Percentiles rank a stretch among this genome's conserved stretches.
Conservation (phyloP, 2,797 vertebrate species). For the Gymnothorax reevesii region DNA sequence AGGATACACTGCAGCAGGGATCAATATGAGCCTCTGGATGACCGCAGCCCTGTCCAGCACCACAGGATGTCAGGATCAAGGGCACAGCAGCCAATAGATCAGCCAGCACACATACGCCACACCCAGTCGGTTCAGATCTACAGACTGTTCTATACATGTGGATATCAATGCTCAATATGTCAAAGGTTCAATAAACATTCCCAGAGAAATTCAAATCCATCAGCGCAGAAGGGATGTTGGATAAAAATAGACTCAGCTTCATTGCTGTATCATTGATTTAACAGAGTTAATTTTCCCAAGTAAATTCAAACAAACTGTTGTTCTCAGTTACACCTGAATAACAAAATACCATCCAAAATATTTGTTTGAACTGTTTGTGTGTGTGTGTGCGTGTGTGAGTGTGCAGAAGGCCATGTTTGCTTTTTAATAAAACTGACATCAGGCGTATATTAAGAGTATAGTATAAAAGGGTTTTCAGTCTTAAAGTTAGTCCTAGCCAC, state of each 20-base stretch:
- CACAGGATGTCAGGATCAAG: background rate
- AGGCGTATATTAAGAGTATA: background rate
- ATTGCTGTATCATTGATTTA: background rate
- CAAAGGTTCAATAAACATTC: background rate
- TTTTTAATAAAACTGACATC: background rate
- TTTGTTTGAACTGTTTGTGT: background rate
- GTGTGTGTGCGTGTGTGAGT: background rate
- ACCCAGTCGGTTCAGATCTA: background rate
- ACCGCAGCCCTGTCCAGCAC: constrained; percentile 15
- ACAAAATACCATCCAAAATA: background rate
- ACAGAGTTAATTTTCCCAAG: background rate
- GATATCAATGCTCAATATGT: background rate
- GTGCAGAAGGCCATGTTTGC: no score
- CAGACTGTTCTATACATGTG: background rate
- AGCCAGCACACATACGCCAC: background rate
- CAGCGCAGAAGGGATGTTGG: background rate
- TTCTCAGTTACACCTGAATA: background rate
- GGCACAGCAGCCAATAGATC: background rate
- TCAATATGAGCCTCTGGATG: constrained; percentile 35
- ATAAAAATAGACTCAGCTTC: background rate
- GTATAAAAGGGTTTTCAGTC: background rate
- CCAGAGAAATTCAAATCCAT: background rate
- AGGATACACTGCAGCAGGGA: constrained; percentile 33
- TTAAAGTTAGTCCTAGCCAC: background rate
- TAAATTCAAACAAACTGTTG: background rate